Conservation (phyloP, 1,140 invertebrate species). For the Hycleus phaleratus region DNA sequence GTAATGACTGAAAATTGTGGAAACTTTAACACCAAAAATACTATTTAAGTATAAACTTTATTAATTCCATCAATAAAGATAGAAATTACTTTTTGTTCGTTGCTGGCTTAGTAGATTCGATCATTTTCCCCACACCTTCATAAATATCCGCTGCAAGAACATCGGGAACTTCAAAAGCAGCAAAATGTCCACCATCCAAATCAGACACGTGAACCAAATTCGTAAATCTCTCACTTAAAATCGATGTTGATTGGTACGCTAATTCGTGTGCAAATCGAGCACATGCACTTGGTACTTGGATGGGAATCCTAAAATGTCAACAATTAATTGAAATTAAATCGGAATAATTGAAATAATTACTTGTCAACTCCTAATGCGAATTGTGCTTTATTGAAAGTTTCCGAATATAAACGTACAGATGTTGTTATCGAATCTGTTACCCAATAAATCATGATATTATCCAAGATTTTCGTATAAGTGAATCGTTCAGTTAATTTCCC, state of each 20-base stretch:
- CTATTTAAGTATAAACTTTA: background rate
- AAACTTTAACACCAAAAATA: too few species aligned
- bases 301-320: background rate
- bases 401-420: constrained; percentile 68
- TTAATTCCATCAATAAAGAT: background rate
- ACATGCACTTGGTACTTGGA: background rate
- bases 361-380: constrained; percentile 42
- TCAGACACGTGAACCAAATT: constrained; percentile 59
- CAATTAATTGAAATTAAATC: constrained; percentile 36
- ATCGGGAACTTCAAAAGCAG: constrained; percentile 70
- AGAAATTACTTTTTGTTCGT: background rate
- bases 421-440: constrained; percentile 66
- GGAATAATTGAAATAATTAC: constrained; percentile 52
- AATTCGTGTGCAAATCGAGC: background rate
- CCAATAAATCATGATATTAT: constrained; percentile 90
- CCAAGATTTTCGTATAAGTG: constrained; percentile 67
- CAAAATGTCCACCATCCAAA: constrained; percentile 75
- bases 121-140: constrained; percentile 24
- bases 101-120: constrained; percentile 2
- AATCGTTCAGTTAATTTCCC: constrained; percentile 62
- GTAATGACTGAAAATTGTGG: too few species aligned
- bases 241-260: background rate
- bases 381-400: constrained; percentile 46
- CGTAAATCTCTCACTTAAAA: background rate
- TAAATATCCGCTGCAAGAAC: constrained; percentile 56